Percentiles rank a stretch among this genome's conserved stretches.
These are phyloP conservation scores for Arizona elegans DNA, from an alignment of 2,113 vertebrate species.

Conservation along the genomic window DNA sequence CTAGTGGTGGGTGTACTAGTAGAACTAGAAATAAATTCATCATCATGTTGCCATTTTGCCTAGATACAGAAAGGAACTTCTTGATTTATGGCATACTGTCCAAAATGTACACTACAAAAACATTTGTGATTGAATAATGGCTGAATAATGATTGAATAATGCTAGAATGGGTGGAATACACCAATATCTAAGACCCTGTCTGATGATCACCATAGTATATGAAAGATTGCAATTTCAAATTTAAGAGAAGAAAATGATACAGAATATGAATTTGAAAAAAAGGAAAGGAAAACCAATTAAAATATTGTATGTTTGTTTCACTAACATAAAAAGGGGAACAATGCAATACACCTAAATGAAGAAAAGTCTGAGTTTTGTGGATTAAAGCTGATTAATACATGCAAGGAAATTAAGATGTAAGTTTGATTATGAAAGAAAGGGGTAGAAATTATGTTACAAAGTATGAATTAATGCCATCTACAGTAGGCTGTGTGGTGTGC, in stretches of 20 bases:
- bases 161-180: background rate
- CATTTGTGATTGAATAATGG: background rate
- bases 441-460: background rate
- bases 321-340: background rate
- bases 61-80: background rate
- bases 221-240: background rate
- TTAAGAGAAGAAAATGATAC: background rate
- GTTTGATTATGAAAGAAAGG: background rate
- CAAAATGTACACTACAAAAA: background rate
- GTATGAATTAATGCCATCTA: background rate
- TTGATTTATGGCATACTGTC: background rate
- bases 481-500: background rate
- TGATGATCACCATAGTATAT: background rate
- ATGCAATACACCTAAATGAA: background rate
- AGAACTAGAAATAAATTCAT: constrained; percentile 14
- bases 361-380: background rate
- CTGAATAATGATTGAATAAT: background rate
- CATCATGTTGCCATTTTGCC: constrained; percentile 1
- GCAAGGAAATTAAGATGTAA: background rate
- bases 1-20: constrained; percentile 10
- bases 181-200: background rate
- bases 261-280: background rate
- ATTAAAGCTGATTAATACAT: background rate
- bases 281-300: background rate
- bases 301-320: background rate